Conservation (phyloP, 2,888 invertebrate genomes). For the Ptilodon capucinus region DNA sequence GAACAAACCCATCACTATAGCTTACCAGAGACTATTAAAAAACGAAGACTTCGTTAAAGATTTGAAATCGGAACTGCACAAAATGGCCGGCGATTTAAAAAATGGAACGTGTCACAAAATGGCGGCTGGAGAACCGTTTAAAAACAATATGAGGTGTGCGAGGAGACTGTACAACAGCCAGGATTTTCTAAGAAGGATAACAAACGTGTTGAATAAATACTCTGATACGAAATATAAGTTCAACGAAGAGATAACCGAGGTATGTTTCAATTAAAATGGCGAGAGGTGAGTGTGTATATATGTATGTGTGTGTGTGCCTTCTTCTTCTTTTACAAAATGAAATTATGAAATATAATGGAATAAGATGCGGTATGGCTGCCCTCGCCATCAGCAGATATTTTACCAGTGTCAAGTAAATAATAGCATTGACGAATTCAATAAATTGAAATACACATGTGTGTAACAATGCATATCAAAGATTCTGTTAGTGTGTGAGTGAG, state of each 20-base stretch:
- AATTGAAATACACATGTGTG: no score
- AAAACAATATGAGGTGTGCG: background rate
- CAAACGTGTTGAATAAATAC: constrained; percentile 44
- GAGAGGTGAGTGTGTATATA: no score
- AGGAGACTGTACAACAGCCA: constrained; percentile 20
- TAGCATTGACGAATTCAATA: no score
- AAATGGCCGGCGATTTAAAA: constrained; percentile 5
- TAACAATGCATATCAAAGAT: no score
- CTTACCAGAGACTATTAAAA: constrained; percentile 23
- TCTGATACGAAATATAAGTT: constrained; percentile 39
- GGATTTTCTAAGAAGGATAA: constrained; percentile 40
- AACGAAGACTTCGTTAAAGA: constrained; percentile 17
- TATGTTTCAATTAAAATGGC: no score
- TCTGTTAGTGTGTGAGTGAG: no score
- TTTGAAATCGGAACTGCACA: constrained; percentile 14
- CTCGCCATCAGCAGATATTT: no score
- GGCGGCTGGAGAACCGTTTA: background rate
- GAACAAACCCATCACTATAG: constrained; percentile 1
- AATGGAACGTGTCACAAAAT: constrained; percentile 6
- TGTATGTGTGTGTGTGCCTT: no score
- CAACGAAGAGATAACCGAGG: constrained; percentile 48
- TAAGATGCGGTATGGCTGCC: no score
- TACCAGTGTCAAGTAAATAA: no score
- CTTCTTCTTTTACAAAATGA: no score
- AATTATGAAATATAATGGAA: no score